Percentiles rank a stretch among this genome's conserved stretches.
These are phyloP conservation scores for Mesorhabditis spiculigera DNA, from an alignment of 2,888 invertebrate genomes.

Conservation along the genomic window DNA sequence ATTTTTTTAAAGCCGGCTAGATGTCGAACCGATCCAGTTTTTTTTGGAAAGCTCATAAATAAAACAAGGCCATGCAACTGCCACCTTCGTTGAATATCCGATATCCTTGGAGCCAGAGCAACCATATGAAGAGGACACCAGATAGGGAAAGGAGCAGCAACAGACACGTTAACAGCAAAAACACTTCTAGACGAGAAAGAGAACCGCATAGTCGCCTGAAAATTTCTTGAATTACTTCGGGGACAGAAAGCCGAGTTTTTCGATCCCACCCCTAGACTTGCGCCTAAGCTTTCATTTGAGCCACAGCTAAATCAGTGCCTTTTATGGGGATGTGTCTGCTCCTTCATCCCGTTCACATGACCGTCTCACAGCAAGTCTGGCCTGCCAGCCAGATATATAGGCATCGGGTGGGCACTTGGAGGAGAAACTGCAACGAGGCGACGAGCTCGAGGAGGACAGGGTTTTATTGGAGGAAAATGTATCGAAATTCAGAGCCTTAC, in stretches of 20 bases:
- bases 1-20: neutral
- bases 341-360: no score
- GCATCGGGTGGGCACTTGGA: no score
- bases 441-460: no score
- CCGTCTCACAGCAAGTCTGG: no score
- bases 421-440: no score
- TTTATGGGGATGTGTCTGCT: no score
- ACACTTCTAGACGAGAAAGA: constrained; percentile 33
- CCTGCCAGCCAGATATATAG: no score
- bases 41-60: neutral
- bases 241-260: neutral
- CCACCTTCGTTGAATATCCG: constrained; percentile 36
- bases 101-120: constrained; percentile 42
- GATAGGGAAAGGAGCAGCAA: constrained; percentile 32
- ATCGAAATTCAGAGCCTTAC: no score
- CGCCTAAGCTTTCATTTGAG: neutral
- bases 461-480: no score
- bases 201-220: constrained; percentile 37
- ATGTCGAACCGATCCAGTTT: neutral
- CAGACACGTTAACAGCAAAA: constrained; percentile 27
- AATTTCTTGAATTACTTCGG: constrained; percentile 8
- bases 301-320: neutral
- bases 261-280: neutral
- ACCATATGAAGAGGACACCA: constrained; percentile 34
- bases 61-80: neutral